Evolutionary conservation across 2,888 invertebrate genomes (phyloP).

Genomic region (Myopa testacea): DNA sequence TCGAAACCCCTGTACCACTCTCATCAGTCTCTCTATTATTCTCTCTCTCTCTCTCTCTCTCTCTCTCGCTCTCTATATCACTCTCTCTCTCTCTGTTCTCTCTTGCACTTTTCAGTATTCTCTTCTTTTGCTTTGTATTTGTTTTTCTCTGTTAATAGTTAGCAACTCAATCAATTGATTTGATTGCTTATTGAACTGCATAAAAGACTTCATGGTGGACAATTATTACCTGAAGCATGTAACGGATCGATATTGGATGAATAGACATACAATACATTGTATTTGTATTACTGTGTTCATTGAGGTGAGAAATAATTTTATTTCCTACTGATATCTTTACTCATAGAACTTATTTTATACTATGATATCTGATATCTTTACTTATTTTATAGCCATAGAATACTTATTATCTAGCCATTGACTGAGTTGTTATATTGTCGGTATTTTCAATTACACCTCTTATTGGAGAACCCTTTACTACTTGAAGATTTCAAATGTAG

Average conservation of each 20-base stretch:
- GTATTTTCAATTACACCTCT: too few relatives aligned
- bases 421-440: neutral
- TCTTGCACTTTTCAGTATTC: neutral
- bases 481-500: too few relatives aligned
- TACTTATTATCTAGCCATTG: neutral
- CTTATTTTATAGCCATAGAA: neutral
- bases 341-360: neutral
- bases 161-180: constrained; percentile 14
- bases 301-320: neutral
- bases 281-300: neutral
- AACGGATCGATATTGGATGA: too few relatives aligned
- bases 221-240: constrained; percentile 6
- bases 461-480: too few relatives aligned
- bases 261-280: neutral
- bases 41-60: too few relatives aligned
- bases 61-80: too few relatives aligned
- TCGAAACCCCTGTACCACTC: neutral
- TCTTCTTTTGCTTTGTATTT: neutral
- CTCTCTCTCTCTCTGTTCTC: too few relatives aligned
- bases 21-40: neutral
- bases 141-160: neutral
- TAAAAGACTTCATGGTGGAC: neutral
- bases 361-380: too few relatives aligned
- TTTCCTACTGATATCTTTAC: neutral
- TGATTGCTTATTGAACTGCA: constrained; percentile 21